Percentiles rank a stretch among this genome's conserved stretches.
phyloP scores from a whole-genome alignment of 2,888 invertebrate genomes.

The Luffia ferchaultella region DNA sequence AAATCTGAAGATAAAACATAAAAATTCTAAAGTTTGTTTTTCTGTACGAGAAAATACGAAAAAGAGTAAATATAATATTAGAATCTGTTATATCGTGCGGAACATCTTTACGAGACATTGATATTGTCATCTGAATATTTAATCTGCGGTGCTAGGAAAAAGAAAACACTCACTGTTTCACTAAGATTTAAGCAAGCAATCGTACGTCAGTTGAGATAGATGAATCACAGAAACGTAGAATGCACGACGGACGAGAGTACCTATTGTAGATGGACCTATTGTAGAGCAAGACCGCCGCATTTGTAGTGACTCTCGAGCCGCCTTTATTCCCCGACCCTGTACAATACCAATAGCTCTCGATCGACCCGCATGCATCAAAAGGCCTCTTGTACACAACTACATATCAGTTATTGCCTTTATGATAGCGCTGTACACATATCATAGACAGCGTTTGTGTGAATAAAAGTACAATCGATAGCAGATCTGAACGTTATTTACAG shows the following conservation, averaged over 20 bases:
- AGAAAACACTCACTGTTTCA: too few species aligned
- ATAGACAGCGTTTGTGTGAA: not conserved
- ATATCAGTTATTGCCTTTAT: not conserved
- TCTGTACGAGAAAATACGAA: too few species aligned
- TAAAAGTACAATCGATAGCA: too few species aligned
- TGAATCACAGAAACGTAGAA: not conserved
- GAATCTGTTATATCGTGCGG: too few species aligned
- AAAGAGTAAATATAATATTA: too few species aligned
- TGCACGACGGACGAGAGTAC: not conserved
- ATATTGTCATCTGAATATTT: too few species aligned
- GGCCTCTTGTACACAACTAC: not conserved
- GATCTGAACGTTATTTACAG: not conserved
- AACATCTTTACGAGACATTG: too few species aligned
- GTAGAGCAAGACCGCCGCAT: not conserved
- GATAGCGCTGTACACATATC: not conserved
- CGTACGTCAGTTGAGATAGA: too few species aligned
- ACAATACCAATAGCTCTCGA: not conserved
- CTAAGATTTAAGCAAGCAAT: too few species aligned
- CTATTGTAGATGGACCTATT: not conserved
- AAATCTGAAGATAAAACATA: too few species aligned
- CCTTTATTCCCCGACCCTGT: not conserved
- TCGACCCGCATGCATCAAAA: not conserved
- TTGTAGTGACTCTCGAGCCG: not conserved
- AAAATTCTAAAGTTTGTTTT: too few species aligned
- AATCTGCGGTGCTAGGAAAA: too few species aligned